Conservation (phyloP, 2,113 vertebrate species). For the Mormyrus iriodes region DNA sequence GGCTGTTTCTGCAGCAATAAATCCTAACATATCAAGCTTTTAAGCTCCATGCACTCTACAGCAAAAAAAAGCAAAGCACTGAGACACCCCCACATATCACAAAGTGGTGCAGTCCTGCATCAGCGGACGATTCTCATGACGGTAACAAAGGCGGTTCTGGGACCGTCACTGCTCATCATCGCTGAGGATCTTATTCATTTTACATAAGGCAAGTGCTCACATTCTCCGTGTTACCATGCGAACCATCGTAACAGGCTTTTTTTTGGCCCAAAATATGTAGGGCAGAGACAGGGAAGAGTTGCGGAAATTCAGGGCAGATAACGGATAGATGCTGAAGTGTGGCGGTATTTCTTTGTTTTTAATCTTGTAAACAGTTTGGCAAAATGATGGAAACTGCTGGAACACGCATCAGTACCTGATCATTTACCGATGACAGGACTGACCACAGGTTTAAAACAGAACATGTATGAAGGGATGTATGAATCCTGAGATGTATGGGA, state of each 20-base stretch:
- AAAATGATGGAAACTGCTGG: background rate
- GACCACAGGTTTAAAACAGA: background rate
- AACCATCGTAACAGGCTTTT: background rate
- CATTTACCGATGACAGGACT: background rate
- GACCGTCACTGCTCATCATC: background rate
- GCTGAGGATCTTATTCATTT: background rate
- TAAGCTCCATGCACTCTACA: background rate
- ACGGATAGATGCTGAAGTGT: background rate
- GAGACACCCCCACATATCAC: background rate
- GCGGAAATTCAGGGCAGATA: background rate
- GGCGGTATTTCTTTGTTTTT: background rate
- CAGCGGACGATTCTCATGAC: background rate
- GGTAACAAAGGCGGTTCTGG: background rate
- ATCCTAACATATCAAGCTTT: background rate
- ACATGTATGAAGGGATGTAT: background rate
- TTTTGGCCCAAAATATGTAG: slow-evolving; percentile 6
- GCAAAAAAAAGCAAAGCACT: background rate
- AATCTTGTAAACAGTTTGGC: background rate
- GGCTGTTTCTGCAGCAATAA: background rate
- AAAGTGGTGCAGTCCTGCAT: background rate
- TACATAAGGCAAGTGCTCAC: background rate
- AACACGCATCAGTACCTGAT: too few relatives aligned
- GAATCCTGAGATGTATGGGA: background rate
- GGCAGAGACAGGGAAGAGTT: background rate
- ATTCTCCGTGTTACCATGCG: background rate